Conservation (phyloP, 1,140 invertebrate genomes). For the Zaprionus lachaisei region DNA sequence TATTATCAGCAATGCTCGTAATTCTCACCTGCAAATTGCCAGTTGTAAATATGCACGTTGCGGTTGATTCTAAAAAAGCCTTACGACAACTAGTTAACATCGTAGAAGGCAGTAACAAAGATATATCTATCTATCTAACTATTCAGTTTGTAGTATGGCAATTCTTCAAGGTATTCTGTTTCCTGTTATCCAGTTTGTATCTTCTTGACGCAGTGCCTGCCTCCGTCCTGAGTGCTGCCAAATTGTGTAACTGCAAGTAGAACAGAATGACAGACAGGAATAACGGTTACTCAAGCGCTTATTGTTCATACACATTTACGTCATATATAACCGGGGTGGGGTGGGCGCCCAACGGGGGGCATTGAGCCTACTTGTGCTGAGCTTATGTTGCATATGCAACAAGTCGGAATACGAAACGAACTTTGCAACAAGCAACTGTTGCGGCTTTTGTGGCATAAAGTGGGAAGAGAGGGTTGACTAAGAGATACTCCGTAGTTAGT, state of each 20-base stretch:
- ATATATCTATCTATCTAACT: neutral
- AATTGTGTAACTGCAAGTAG: constrained; percentile 60
- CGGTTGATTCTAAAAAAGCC: constrained; percentile 10
- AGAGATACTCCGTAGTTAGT: neutral
- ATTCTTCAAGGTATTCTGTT: constrained; percentile 25
- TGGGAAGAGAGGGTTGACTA: neutral
- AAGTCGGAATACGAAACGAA: constrained; percentile 26
- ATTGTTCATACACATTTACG: constrained; percentile 22
- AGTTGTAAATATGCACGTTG: constrained; percentile 15
- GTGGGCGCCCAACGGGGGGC: constrained; percentile 9
- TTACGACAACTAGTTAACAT: constrained; percentile 28
- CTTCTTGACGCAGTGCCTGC: constrained; percentile 17
- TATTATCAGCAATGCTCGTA: neutral
- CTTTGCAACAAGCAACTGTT: constrained; percentile 1
- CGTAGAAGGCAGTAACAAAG: constrained; percentile 11
- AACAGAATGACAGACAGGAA: constrained; percentile 19
- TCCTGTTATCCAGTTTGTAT: constrained; percentile 32
- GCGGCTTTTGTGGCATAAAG: neutral
- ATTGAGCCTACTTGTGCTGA: constrained; percentile 2
- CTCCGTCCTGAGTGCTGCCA: constrained; percentile 20
- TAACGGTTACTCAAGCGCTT: constrained; percentile 22
- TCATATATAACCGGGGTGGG: constrained; percentile 1
- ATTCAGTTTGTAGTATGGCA: constrained; percentile 30
- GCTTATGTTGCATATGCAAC: constrained; percentile 43
- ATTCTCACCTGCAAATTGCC: constrained; percentile 45